Evolutionary conservation across 1,140 invertebrate genomes (phyloP).

Genomic region (Diachasma alloeum): DNA sequence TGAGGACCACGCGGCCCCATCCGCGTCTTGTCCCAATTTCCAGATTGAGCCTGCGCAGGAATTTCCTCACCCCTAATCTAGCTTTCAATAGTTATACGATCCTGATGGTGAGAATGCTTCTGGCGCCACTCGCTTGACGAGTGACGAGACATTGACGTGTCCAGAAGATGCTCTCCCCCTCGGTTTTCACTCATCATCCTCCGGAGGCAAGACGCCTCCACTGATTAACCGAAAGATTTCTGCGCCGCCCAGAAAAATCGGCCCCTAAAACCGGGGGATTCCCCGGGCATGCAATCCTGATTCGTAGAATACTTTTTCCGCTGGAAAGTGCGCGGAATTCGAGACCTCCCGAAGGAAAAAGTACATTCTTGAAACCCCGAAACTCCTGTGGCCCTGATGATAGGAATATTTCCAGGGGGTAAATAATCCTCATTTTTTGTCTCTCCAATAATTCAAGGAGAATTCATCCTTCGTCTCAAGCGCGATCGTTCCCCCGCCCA

Average conservation of each 20-base stretch:
- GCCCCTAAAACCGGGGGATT: too few species aligned
- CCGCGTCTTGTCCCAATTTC: background rate
- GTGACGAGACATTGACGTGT: slow-evolving; percentile 53
- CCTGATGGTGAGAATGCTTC: slow-evolving; percentile 57
- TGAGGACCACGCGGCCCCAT: background rate
- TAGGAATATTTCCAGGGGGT: slow-evolving; percentile 43
- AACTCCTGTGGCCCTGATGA: slow-evolving; percentile 42
- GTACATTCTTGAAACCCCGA: background rate
- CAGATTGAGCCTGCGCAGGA: background rate
- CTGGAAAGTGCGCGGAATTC: slow-evolving; percentile 1
- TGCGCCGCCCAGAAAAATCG: too few species aligned
- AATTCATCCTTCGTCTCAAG: slow-evolving; percentile 10
- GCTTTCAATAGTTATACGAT: slow-evolving; percentile 42
- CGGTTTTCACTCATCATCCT: too few species aligned
- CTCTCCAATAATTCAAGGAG: background rate
- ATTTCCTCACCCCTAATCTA: background rate
- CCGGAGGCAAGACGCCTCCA: too few species aligned
- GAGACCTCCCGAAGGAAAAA: background rate
- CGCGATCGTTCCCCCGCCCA: background rate
- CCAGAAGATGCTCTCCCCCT: background rate
- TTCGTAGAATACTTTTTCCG: slow-evolving; percentile 42
- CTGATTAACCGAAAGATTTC: too few species aligned
- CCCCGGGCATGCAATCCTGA: slow-evolving; percentile 36
- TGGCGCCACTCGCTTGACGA: slow-evolving; percentile 54
- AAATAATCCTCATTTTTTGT: slow-evolving; percentile 26